These are phyloP conservation scores for Zaprionus capensis DNA, from an alignment of 1,140 invertebrate species.

Conservation along the genomic window DNA sequence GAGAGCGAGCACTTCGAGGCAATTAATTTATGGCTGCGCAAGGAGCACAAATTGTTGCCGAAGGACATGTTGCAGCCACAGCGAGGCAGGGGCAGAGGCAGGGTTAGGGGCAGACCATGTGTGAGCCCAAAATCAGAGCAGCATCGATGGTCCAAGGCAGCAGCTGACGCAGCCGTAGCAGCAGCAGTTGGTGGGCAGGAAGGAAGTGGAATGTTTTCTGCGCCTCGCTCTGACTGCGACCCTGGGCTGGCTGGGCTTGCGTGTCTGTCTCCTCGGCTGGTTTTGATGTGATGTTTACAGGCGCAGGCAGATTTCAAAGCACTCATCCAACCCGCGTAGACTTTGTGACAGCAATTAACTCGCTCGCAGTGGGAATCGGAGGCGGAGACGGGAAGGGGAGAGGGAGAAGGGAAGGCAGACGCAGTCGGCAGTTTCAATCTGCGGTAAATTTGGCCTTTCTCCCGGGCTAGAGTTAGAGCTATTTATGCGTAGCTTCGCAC, in stretches of 20 bases:
- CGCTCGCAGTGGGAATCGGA: slow-evolving; percentile 5
- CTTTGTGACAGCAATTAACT: slow-evolving; percentile 83
- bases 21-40: slow-evolving; percentile 80
- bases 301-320: slow-evolving; percentile 56
- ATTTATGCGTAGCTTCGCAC: neutral
- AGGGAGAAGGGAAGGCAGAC: neutral
- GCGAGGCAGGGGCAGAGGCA: neutral
- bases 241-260: slow-evolving; percentile 58
- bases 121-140: slow-evolving; percentile 58
- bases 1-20: neutral
- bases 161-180: neutral
- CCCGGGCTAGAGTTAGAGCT: slow-evolving; percentile 3
- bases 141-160: neutral
- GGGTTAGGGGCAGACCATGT: neutral
- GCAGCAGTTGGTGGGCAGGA: slow-evolving; percentile 42
- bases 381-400: neutral
- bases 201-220: slow-evolving; percentile 77
- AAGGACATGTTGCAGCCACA: slow-evolving; percentile 51
- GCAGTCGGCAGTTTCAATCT: slow-evolving; percentile 1
- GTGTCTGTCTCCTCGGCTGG: slow-evolving; percentile 41
- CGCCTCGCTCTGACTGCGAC: slow-evolving; percentile 47
- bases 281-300: slow-evolving; percentile 24
- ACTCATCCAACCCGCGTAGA: slow-evolving; percentile 40
- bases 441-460: slow-evolving; percentile 59
- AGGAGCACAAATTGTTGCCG: slow-evolving; percentile 80